phyloP scores from a whole-genome alignment of 2,888 invertebrate genomes.

The Lepidocyrtoides sp. region DNA sequence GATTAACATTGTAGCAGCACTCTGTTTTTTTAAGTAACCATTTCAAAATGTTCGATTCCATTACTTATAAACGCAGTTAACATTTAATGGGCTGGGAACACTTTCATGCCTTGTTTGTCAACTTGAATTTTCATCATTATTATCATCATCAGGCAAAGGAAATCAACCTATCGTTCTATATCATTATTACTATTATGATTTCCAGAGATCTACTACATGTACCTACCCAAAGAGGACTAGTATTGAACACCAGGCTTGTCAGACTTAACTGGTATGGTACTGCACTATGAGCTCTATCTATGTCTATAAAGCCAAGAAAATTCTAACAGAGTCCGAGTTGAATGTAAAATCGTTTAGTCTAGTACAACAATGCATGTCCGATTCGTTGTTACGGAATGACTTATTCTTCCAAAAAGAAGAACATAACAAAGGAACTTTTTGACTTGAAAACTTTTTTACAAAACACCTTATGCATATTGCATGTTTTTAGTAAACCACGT shows the following conservation, averaged over 20 bases:
- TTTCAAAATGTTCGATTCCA: background rate
- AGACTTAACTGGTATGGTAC: background rate
- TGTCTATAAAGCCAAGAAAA: background rate
- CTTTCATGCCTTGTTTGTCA: conserved; percentile 72
- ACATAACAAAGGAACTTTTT: conserved; percentile 39
- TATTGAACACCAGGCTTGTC: too few species aligned
- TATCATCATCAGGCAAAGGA: too few species aligned
- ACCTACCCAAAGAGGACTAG: too few species aligned
- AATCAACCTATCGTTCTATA: background rate
- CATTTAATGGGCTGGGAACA: conserved; percentile 45
- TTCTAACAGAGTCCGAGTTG: background rate
- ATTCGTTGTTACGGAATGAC: conserved; percentile 52
- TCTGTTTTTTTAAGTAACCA: background rate
- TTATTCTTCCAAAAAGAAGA: conserved; percentile 48
- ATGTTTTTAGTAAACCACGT: conserved; percentile 71
- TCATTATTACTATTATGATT: background rate
- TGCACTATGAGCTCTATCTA: background rate
- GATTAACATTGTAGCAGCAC: background rate
- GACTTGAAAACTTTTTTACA: background rate
- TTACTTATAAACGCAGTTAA: background rate
- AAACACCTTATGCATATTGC: background rate
- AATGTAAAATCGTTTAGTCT: conserved; percentile 3
- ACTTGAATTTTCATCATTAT: conserved; percentile 38
- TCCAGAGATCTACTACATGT: background rate
- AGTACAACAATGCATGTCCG: conserved; percentile 53